Evolutionary conservation across 2,113 vertebrate species (phyloP).

Genomic region (Chaetodon trifascialis): DNA sequence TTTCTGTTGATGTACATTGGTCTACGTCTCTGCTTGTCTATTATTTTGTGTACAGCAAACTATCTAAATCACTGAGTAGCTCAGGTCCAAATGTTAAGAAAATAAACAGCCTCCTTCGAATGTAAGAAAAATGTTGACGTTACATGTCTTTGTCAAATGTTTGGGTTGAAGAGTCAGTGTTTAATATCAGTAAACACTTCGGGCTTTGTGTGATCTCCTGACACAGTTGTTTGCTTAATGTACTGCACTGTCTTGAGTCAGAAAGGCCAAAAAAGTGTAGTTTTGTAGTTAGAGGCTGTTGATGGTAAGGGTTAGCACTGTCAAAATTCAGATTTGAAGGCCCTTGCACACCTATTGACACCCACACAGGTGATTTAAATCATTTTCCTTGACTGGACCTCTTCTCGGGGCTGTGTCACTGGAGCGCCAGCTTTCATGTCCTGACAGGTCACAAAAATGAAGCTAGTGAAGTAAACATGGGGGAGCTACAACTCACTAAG

Average conservation of each 20-base stretch:
- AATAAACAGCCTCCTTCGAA: slow-evolving; percentile 63
- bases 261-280: background rate
- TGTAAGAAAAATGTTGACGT: background rate
- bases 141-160: background rate
- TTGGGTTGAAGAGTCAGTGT: background rate
- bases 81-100: slow-evolving; percentile 42
- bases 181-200: background rate
- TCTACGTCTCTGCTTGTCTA: slow-evolving; percentile 18
- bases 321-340: background rate
- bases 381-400: background rate
- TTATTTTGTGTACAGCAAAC: slow-evolving; percentile 46
- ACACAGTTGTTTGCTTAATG: background rate
- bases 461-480: background rate
- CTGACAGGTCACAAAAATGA: background rate
- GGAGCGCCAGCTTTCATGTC: background rate
- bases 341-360: too few species aligned
- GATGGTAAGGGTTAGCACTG: background rate
- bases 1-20: slow-evolving; percentile 24
- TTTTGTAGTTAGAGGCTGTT: background rate
- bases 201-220: background rate
- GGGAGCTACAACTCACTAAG: background rate
- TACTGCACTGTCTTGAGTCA: background rate
- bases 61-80: slow-evolving; percentile 27
- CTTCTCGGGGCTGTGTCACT: background rate
- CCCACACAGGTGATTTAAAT: background rate